Percentiles rank a stretch among this genome's conserved stretches.
Evolutionary conservation across 30 jellyfish, hydroid and myxozoan species (phyloP).

Genomic region (Cassiopea xamachana): DNA sequence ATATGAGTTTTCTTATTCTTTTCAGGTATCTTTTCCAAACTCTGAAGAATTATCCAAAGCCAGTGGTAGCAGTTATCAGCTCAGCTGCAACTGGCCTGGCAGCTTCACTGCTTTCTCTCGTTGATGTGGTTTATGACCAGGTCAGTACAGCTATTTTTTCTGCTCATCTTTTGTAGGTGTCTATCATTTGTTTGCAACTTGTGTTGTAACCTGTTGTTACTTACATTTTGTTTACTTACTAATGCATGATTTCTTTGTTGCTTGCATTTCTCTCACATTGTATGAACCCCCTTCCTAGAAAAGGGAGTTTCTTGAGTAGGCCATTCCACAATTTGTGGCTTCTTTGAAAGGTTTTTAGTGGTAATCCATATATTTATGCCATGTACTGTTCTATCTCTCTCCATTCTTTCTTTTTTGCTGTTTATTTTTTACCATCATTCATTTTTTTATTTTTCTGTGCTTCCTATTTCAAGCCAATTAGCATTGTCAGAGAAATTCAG

Average conservation of each 20-base stretch:
- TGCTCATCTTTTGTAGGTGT: not conserved
- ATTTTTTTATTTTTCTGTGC: not conserved
- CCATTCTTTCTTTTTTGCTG: not conserved
- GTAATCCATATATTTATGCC: not conserved
- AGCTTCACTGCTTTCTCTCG: constrained; percentile 86
- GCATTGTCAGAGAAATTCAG: not conserved
- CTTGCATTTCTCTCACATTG: too few species aligned
- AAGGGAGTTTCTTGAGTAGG: too few species aligned
- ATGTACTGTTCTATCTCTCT: not conserved
- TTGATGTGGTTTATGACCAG: constrained; percentile 96
- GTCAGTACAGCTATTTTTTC: constrained; percentile 25
- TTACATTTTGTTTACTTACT: too few species aligned
- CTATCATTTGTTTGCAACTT: too few species aligned
- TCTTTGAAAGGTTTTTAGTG: too few species aligned
- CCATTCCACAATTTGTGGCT: too few species aligned
- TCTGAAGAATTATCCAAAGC: constrained; percentile 83
- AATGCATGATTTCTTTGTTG: too few species aligned
- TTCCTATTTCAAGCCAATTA: not conserved
- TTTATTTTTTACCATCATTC: not conserved
- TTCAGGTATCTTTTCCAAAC: constrained; percentile 93
- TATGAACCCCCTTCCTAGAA: too few species aligned
- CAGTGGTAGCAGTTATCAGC: constrained; percentile 82
- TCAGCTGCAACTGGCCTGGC: constrained; percentile 91
- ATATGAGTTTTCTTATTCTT: not conserved
- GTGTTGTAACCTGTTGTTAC: too few species aligned